Conservation (phyloP, 2,797 vertebrate genomes). For the Enteromius paludinosus region DNA sequence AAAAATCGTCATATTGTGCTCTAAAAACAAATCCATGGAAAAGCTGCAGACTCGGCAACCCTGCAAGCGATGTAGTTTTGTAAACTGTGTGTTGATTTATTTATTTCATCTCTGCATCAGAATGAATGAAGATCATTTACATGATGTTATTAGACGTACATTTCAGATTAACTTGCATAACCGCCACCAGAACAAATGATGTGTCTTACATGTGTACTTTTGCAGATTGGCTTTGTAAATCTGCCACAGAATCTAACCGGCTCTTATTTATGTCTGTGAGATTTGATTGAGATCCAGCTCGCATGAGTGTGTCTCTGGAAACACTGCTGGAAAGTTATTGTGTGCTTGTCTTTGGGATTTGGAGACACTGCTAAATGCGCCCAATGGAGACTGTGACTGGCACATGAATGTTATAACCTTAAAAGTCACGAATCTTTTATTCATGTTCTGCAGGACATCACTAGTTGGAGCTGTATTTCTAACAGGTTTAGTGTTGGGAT, state of each 20-base stretch:
- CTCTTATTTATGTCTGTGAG: slow-evolving; percentile 8
- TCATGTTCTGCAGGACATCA: neutral
- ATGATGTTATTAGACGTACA: slow-evolving; percentile 5
- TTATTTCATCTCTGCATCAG: neutral
- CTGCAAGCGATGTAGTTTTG: neutral
- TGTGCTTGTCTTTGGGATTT: slow-evolving; percentile 17
- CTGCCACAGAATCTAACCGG: neutral
- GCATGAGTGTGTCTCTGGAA: neutral
- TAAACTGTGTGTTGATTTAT: neutral
- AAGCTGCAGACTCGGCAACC: neutral
- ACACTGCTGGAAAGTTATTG: neutral
- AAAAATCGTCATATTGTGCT: too few species aligned
- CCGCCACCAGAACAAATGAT: neutral
- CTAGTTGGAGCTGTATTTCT: neutral
- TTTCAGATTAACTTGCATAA: slow-evolving; percentile 6
- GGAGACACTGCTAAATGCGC: neutral
- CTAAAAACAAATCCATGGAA: neutral
- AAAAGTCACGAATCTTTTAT: slow-evolving; percentile 27
- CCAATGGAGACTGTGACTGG: slow-evolving; percentile 1
- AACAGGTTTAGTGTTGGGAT: neutral
- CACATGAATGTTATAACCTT: slow-evolving; percentile 25
- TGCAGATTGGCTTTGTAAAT: slow-evolving; percentile 1
- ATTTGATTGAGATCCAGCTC: slow-evolving; percentile 19
- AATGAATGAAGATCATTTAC: slow-evolving; percentile 4
- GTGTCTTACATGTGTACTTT: neutral